Conservation (phyloP, 2,113 vertebrate species). For the Recurvirostra avosetta region DNA sequence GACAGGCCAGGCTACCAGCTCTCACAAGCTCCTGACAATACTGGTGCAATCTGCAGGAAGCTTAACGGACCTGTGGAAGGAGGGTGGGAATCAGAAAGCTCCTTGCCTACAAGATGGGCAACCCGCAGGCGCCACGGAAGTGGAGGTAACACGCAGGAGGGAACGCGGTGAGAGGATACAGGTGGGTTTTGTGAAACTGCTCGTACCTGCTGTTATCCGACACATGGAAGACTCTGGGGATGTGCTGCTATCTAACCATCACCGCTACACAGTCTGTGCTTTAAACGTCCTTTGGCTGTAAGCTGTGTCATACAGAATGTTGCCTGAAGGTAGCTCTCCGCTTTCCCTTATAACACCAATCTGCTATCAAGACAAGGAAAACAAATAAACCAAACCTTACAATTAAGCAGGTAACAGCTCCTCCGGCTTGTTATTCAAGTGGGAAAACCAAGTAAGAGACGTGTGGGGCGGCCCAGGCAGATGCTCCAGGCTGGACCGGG, state of each 20-base stretch:
- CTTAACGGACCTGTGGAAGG: not conserved
- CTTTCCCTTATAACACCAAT: not conserved
- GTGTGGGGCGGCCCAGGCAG: rapidly evolving
- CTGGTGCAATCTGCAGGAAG: not conserved
- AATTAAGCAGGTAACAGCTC: not conserved
- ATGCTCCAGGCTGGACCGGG: not conserved
- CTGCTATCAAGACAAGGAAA: not conserved
- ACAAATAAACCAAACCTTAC: not conserved
- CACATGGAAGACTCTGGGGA: not conserved
- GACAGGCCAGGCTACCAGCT: not conserved
- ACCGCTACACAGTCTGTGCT: not conserved
- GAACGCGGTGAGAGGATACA: rapidly evolving
- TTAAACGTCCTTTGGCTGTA: not conserved
- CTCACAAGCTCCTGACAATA: not conserved
- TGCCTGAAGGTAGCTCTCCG: not conserved
- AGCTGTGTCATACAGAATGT: not conserved
- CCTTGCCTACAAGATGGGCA: not conserved
- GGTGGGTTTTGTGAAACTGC: not conserved
- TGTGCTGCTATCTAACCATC: not conserved
- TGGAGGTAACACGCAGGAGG: not conserved
- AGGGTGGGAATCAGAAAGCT: not conserved
- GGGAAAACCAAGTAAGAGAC: not conserved
- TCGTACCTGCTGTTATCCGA: not conserved
- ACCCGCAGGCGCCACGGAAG: rapidly evolving
- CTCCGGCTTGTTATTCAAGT: not conserved